Base-by-base conservation (phyloP, 2,888 invertebrate genomes). In the Baronia brevicornis region DNA sequence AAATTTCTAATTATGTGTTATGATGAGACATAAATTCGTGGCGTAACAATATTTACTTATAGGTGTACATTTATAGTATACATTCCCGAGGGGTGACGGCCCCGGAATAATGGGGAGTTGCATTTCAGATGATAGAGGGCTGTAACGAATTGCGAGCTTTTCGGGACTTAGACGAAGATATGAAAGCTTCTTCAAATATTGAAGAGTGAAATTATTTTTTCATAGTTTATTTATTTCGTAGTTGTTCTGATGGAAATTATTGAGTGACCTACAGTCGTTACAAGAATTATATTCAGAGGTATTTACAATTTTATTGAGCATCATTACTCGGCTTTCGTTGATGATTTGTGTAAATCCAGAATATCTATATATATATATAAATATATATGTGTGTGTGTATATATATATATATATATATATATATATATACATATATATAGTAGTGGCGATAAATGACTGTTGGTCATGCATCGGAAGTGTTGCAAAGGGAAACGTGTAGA, bases 401-500 rank as follows among this genome's bases (percentile, higher is more conserved):
- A n/a, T n/a, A n/a, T n/a, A n/a, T n/a, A n/a, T n/a, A n/a, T n/a
- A n/a, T n/a, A n/a, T n/a, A n/a, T n/a, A n/a, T n/a, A n/a, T n/a
- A n/a, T n/a, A n/a, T n/a, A n/a, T n/a, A n/a, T n/a, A n/a, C n/a
- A n/a, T n/a, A n/a, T 7, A 11, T 19, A 28, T 7, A n/a, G 5
- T 3, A n/a, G 2, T 28, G 10, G 51, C 42, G 41, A 48, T 39
- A 41, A 36, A 40, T 47, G 44, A 40, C 43, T 39, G 47, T 27
- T 33, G 39, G 31, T 34, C 28, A 35, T 43, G 39, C 38, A 41
- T 38, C 39, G 43, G 41, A 41, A 48, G 42, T 41, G 47, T 46
- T 44, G 45, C 44, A 40, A 43, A 46, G 48, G 46, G 50, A 42
- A 39, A 22, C 29, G 29, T 13, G 10, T 26, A 23, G 21, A 44